A percentile compares a stretch with the other conserved stretches of the same genome.
These are phyloP conservation scores for Theonella swinhoei DNA, from an alignment of 37 sponge, comb jelly and placozoan species.

Conservation along the genomic window DNA sequence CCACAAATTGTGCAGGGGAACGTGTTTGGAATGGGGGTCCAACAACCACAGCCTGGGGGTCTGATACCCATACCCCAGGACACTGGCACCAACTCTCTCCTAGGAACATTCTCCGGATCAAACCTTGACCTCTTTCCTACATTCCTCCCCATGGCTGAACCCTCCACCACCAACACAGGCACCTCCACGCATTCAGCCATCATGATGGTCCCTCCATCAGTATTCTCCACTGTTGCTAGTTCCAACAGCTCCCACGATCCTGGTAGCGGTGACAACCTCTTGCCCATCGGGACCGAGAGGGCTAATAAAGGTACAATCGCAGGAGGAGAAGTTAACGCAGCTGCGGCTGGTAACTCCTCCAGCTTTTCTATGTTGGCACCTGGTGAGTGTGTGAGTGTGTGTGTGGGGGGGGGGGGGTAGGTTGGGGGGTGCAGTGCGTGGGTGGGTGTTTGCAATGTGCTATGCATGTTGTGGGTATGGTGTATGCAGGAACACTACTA, in stretches of 20 bases:
- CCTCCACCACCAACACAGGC: not conserved
- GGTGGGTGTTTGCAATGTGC: not conserved
- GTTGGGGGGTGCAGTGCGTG: not conserved
- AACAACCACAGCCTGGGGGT: not conserved
- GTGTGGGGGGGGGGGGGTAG: no score
- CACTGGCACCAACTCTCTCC: not conserved
- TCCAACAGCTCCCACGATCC: not conserved
- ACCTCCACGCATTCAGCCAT: not conserved
- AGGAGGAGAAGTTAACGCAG: not conserved
- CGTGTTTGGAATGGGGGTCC: not conserved
- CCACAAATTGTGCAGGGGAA: not conserved
- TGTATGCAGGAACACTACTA: no score
- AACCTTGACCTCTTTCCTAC: not conserved
- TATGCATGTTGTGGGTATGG: no score
- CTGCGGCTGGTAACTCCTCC: constrained; percentile 3
- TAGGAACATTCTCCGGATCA: not conserved
- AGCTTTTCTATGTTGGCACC: constrained; percentile 13
- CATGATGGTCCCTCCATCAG: constrained; percentile 20
- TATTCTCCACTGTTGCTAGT: constrained; percentile 2
- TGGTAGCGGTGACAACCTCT: not conserved
- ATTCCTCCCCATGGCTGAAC: not conserved
- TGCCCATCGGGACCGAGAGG: constrained; percentile 82
- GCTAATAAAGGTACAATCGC: constrained; percentile 46
- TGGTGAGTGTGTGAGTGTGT: constrained; percentile 26
- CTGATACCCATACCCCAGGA: not conserved